Evolutionary conservation across 2,113 vertebrate genomes (phyloP).

Genomic region (Hucho hucho): DNA sequence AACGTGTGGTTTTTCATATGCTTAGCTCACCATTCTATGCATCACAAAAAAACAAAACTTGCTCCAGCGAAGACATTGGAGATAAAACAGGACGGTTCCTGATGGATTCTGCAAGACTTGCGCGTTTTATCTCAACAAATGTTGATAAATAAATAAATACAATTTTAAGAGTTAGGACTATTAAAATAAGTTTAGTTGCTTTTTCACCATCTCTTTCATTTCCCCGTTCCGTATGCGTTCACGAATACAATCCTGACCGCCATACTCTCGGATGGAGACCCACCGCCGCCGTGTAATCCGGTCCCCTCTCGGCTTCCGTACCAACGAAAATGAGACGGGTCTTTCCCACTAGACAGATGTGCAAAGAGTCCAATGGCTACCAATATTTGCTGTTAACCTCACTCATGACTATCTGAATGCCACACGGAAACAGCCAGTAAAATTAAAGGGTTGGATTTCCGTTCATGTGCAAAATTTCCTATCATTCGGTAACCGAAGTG

Average conservation of each 20-base stretch:
- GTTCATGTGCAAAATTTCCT: slow-evolving; percentile 62
- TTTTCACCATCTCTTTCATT: slow-evolving; percentile 54
- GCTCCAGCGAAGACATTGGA: slow-evolving; percentile 62
- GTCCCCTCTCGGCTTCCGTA: slow-evolving; percentile 76
- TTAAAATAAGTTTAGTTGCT: slow-evolving; percentile 41
- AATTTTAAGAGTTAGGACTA: background rate
- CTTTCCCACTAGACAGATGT: slow-evolving; percentile 52
- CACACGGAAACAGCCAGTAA: slow-evolving; percentile 42
- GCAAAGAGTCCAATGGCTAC: slow-evolving; percentile 54
- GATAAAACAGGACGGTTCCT: slow-evolving; percentile 35
- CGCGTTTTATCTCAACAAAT: slow-evolving; percentile 5
- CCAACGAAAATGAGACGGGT: slow-evolving; percentile 20
- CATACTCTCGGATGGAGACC: slow-evolving; percentile 80
- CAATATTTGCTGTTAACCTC: slow-evolving; percentile 29
- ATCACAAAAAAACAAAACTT: slow-evolving; percentile 64
- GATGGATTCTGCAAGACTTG: slow-evolving; percentile 12
- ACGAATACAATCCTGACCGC: slow-evolving; percentile 62
- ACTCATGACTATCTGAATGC: slow-evolving; percentile 40
- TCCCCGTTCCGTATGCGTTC: slow-evolving; percentile 49
- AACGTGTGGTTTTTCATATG: slow-evolving; percentile 58
- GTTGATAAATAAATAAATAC: background rate
- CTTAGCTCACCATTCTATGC: slow-evolving; percentile 58
- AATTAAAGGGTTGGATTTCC: slow-evolving; percentile 55
- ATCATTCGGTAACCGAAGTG: slow-evolving; percentile 68
- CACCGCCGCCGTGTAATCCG: slow-evolving; percentile 66